Evolutionary conservation across 2,888 invertebrate genomes (phyloP), one percentile per base, ranked within the genome.

Genomic region (Cactoblastis cactorum): DNA sequence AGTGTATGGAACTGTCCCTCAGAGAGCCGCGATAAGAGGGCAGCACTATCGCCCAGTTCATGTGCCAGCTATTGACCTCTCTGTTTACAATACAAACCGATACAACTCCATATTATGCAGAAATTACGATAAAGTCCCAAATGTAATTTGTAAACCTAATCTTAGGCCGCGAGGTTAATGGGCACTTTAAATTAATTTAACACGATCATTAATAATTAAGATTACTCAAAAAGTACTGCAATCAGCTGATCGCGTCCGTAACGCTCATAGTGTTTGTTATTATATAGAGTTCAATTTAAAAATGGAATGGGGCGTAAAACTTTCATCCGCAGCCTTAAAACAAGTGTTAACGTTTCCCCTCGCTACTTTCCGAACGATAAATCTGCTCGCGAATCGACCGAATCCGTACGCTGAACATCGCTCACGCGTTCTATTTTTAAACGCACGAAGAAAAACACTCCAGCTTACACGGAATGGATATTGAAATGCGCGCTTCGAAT

Each of bases 1-100:
- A 77, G 74, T 70, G 68, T 72, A 74, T 80, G 77, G 74, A 74
- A 72, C 75, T 75, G 83, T 77, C 80, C 76, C 75, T 69, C 56
- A 56, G 76, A 79, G 82, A 77, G 82, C 83, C 77, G 71, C 80
- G 86, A 87, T 87, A 87, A 83, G 74, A 65, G 76, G 71, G 59
- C 74, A 62, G 62, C 71, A 66, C 73, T 85, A 84, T 86, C 84
- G 64, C 6, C 62, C 62, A 71, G 86, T 82, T 83, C 87, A 85
- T 74, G 70, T 77, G 87, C 83, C 88, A 88, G 88, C 84, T 86
- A 83, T 83, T 80, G 86, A 85, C 84, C 87, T 67, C 74, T 62
- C 74, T 84, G 85, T 83, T 85, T 84, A 85, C 85, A 79, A 74
- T 67, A 64, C 64, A 68, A 56, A 64, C 64, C 59, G 63, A 72